Conservation (phyloP, 2,888 invertebrate genomes). For the Limnephilus rhombicus region DNA sequence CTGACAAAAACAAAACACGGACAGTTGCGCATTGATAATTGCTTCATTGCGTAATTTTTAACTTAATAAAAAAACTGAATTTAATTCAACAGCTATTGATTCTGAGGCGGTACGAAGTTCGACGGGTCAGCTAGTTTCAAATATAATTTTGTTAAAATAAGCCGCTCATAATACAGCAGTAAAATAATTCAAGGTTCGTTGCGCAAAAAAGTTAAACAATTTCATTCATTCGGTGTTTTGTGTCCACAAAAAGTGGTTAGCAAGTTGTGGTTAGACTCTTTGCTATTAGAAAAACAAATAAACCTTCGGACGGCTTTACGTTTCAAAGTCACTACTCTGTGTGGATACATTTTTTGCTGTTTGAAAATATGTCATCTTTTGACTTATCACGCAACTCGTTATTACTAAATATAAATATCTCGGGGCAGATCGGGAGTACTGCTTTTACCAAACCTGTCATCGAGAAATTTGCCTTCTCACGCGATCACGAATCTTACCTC, state of each 20-base stretch:
- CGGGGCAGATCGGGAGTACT: background rate
- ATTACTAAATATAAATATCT: background rate
- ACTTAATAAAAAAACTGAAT: too few relatives aligned
- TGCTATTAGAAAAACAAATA: background rate
- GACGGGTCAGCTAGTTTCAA: too few relatives aligned
- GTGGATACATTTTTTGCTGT: background rate
- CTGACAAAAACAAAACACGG: too few relatives aligned
- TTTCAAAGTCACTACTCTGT: background rate
- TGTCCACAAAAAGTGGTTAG: background rate
- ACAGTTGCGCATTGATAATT: too few relatives aligned
- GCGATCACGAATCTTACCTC: slow-evolving; percentile 5
- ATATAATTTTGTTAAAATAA: too few relatives aligned
- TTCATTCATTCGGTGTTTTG: background rate
- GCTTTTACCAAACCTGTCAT: background rate
- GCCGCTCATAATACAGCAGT: too few relatives aligned
- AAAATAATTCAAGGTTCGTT: background rate
- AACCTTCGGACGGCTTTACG: background rate
- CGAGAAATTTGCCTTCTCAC: background rate
- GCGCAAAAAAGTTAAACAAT: too few relatives aligned
- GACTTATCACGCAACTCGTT: slow-evolving; percentile 5
- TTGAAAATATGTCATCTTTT: slow-evolving; percentile 5
- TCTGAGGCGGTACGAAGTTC: too few relatives aligned
- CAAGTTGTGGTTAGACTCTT: background rate
- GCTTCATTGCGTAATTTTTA: too few relatives aligned
- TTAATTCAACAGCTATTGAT: too few relatives aligned